A percentile compares a stretch with the other conserved stretches of the same genome.
phyloP scores from a whole-genome alignment of 2,113 vertebrate species.

The Sterrhoptilus dennistouni region DNA sequence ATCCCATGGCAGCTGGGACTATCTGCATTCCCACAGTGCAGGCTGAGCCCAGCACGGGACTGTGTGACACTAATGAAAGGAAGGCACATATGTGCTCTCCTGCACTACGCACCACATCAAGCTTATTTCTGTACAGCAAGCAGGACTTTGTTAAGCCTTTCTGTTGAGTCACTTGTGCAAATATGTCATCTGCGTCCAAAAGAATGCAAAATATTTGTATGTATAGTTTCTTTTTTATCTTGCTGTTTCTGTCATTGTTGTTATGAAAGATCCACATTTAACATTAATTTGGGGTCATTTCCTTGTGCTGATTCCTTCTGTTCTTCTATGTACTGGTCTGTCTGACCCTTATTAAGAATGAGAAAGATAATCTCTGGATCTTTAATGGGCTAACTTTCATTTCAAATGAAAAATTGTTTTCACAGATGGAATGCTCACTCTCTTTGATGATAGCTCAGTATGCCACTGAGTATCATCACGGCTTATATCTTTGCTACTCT shows the following conservation, averaged over 20 bases:
- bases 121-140: not conserved
- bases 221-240: not conserved
- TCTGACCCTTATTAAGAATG: not conserved
- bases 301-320: not conserved
- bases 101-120: not conserved
- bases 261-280: not conserved
- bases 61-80: too few species aligned
- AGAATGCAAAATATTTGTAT: not conserved
- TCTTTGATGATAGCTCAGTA: not conserved
- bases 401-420: constrained; percentile 29
- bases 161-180: not conserved
- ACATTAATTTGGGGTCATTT: not conserved
- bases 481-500: not conserved
- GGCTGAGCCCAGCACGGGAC: rapidly evolving
- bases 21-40: rapidly evolving
- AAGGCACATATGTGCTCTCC: not conserved
- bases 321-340: not conserved
- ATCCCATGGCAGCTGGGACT: too few species aligned
- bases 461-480: not conserved
- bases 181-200: not conserved
- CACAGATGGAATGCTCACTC: not conserved
- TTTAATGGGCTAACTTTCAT: not conserved
- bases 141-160: not conserved
- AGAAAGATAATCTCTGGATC: not conserved
- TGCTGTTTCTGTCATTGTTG: not conserved